Evolutionary conservation across 2,113 vertebrate species (phyloP), one percentile per base, ranked within the genome.

Genomic region (Chlamydotis undulata): DNA sequence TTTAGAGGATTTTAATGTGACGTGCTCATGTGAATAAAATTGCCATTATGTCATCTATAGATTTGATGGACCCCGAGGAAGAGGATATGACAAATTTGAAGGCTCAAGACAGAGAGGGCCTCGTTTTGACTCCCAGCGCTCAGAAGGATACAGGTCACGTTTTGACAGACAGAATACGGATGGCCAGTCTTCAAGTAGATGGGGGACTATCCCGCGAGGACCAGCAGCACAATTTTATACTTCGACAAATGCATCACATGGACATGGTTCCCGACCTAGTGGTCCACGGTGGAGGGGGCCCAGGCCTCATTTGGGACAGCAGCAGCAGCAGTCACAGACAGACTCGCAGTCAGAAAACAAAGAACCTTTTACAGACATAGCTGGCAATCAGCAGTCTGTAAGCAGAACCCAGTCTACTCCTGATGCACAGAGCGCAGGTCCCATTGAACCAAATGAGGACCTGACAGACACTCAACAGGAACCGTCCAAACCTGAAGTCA

Each of bases 31-130:
- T 90, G 43, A 94, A 55, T 93, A 71, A 94, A 97, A 97, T 95
- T 91, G 80, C 50, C 81, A 1, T 97, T 96, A 55, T 96, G 94
- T 97, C 87, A 92, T 92, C 93, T 96, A 28, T 94, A 99, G 99
- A 87, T 99, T 99, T 98, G 99, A 99, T 94, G 98, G 98, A 77
- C 98, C 99, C 79, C 98, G 97, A 89, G 98, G 98, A 96, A 98
- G 97, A 90, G 97, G 96, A 12, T 97, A 98, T 64, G 96, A 97
- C 76, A 98, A 97, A 96, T 99, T 98, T 97, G 98, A 98, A 97
- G 97, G 97, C 88, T 96, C 97, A 67, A 98, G 97, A 91, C 98
- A 95, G 84, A 98, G 96, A 97, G 98, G 98, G 35, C 98, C 98
- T 97, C 97, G 97, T 95, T 98, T 98, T 97, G 98, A 98, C 83